These are phyloP conservation scores for Bubo scandiacus DNA, from an alignment of 2,113 vertebrate species.

Conservation along the genomic window DNA sequence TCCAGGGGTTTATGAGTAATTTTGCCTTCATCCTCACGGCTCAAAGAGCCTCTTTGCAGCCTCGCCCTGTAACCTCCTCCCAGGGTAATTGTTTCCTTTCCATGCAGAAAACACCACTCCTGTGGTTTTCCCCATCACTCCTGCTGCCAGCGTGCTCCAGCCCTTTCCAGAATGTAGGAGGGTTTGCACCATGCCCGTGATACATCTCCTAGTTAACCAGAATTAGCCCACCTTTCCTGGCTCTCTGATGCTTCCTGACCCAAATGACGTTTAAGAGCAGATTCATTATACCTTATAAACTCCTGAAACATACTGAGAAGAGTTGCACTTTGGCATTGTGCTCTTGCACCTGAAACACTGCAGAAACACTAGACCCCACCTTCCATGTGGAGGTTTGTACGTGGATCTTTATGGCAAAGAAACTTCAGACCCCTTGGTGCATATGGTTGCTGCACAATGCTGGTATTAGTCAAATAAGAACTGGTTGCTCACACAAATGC, in stretches of 20 bases:
- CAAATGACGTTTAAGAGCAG: not conserved
- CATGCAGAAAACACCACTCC: not conserved
- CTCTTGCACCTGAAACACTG: not conserved
- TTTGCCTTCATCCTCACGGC: not conserved
- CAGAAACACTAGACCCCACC: not conserved
- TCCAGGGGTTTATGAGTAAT: not conserved
- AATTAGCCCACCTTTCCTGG: not conserved
- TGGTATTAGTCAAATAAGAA: not conserved
- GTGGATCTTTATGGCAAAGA: not conserved
- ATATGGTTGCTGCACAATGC: not conserved
- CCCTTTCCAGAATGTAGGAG: not conserved
- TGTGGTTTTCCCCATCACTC: not conserved
- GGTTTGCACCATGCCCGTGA: not conserved
- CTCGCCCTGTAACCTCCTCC: not conserved
- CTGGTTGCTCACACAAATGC: constrained; percentile 11
- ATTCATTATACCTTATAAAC: not conserved
- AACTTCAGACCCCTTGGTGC: not conserved
- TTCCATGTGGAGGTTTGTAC: not conserved
- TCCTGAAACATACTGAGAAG: not conserved
- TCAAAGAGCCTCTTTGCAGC: not conserved
- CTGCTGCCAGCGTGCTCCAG: not conserved
- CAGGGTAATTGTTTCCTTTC: not conserved
- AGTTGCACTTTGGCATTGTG: not conserved
- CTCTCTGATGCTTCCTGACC: not conserved
- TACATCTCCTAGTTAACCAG: not conserved